Percentiles rank a stretch among this genome's conserved stretches.
These are phyloP conservation scores for Mellilla xanthometata DNA, from an alignment of 2,888 invertebrate genomes.

Conservation along the genomic window DNA sequence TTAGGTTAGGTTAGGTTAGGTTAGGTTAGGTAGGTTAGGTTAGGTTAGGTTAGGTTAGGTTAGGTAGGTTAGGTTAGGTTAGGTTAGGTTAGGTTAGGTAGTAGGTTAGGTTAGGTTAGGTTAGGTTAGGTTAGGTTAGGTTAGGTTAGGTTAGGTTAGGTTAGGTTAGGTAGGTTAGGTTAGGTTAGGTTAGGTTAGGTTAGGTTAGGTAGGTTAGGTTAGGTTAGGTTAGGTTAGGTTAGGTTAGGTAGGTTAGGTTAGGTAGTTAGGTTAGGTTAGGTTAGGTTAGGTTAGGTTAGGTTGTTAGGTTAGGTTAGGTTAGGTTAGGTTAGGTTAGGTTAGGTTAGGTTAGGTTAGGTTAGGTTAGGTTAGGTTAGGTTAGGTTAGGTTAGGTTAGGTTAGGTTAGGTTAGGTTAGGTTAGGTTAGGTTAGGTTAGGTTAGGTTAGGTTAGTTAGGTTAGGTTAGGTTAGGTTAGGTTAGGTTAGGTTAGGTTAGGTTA, in stretches of 20 bases:
- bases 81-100: slow-evolving; percentile 8
- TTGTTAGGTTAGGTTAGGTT: slow-evolving; percentile 9
- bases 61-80: no score
- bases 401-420: slow-evolving; percentile 9
- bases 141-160: slow-evolving; percentile 8
- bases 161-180: no score
- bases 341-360: slow-evolving; percentile 9
- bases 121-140: slow-evolving; percentile 9
- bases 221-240: slow-evolving; percentile 9
- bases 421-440: slow-evolving; percentile 8
- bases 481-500: slow-evolving; percentile 9
- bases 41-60: no score
- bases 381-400: slow-evolving; percentile 9
- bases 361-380: slow-evolving; percentile 8
- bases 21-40: no score
- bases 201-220: no score
- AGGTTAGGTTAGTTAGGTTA: slow-evolving; percentile 8
- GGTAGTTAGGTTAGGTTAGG: slow-evolving; percentile 8
- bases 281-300: slow-evolving; percentile 9
- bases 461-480: slow-evolving; percentile 9
- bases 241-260: no score
- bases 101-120: slow-evolving; percentile 8
- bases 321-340: slow-evolving; percentile 9
- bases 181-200: no score
- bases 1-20: slow-evolving; percentile 9